Evolutionary conservation across 2,888 invertebrate genomes (phyloP).

Genomic region (Orthosia gothica): DNA sequence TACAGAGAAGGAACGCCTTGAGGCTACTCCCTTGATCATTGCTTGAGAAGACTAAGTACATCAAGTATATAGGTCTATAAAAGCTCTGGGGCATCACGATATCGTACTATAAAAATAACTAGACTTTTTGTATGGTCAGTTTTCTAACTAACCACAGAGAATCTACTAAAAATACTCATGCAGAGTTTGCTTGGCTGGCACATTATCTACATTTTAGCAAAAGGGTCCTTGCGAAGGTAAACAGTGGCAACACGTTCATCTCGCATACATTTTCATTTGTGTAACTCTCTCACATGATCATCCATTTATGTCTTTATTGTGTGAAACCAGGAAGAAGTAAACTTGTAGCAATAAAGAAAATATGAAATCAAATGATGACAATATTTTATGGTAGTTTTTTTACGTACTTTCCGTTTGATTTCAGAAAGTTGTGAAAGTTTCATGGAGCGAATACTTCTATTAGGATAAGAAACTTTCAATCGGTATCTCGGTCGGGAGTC

Average conservation of each 20-base stretch:
- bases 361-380: not conserved
- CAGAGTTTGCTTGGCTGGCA: not conserved
- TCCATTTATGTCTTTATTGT: conserved; percentile 21
- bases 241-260: conserved; percentile 24
- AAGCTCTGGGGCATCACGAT: not conserved
- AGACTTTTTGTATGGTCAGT: not conserved
- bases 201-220: conserved; percentile 19
- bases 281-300: conserved; percentile 18
- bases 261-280: conserved; percentile 48
- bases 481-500: too few relatives aligned
- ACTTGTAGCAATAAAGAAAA: not conserved
- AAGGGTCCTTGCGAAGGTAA: conserved; percentile 15
- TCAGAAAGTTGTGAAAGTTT: conserved; percentile 4
- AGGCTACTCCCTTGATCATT: not conserved
- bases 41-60: too few relatives aligned
- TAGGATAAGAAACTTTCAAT: not conserved
- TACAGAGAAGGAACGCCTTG: not conserved
- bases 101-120: not conserved
- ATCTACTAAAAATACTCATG: conserved; percentile 13
- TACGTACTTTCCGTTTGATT: not conserved
- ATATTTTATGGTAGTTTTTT: conserved; percentile 11
- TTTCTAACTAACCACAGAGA: not conserved
- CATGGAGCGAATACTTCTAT: not conserved
- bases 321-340: conserved; percentile 12
- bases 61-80: too few relatives aligned